Conservation (phyloP, 2,797 vertebrate genomes). For the Arctocebus calabarensis region DNA sequence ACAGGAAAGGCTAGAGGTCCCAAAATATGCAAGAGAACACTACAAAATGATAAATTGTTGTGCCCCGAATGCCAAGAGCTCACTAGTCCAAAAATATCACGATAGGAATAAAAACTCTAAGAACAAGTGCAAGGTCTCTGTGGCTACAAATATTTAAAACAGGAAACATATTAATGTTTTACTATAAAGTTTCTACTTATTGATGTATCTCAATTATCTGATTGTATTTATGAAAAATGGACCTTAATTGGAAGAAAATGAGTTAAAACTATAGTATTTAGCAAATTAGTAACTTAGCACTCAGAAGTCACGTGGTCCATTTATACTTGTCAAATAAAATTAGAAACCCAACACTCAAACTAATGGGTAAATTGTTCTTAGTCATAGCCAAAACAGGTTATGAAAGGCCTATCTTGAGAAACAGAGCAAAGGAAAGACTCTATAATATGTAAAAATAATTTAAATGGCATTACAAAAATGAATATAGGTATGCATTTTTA, state of each 20-base stretch:
- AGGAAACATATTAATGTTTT: background rate
- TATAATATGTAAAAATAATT: background rate
- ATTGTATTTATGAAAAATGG: background rate
- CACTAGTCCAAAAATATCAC: background rate
- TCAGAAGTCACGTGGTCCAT: background rate
- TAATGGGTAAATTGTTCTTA: background rate
- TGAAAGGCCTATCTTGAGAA: background rate
- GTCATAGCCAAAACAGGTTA: background rate
- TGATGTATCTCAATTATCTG: background rate
- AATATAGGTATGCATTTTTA: background rate
- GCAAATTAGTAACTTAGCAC: background rate
- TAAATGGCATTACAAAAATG: background rate
- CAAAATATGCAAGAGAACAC: background rate
- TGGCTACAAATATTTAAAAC: background rate
- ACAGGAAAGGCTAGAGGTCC: background rate
- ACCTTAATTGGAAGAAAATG: background rate
- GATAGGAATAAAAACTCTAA: background rate
- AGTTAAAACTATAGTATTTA: background rate
- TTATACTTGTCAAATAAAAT: background rate
- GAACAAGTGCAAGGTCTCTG: background rate
- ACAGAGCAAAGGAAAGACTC: background rate
- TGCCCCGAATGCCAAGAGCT: background rate
- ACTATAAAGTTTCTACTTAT: background rate
- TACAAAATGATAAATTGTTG: background rate
- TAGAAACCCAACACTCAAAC: background rate